Conservation (phyloP, 2,888 invertebrate species). For the Tiliacea aurago region DNA sequence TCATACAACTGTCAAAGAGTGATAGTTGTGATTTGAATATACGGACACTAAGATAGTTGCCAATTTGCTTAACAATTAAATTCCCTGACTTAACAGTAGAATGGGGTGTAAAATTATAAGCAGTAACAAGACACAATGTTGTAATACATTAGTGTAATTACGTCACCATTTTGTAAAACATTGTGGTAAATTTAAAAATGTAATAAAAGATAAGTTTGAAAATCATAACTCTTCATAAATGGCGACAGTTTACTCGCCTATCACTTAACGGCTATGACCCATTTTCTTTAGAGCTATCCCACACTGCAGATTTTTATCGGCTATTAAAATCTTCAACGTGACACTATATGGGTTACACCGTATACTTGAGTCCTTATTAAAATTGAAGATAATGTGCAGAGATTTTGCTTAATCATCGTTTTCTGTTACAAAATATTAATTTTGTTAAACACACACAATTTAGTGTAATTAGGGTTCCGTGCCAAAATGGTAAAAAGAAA, state of each 20-base stretch:
- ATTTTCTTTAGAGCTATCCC: slow-evolving; percentile 42
- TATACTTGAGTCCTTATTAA: slow-evolving; percentile 42
- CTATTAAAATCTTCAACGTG: slow-evolving; percentile 52
- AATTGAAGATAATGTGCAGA: slow-evolving; percentile 9
- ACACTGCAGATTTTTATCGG: slow-evolving; percentile 56
- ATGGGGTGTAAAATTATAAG: background rate
- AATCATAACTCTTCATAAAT: slow-evolving; percentile 50
- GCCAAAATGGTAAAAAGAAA: too few species aligned
- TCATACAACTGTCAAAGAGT: background rate
- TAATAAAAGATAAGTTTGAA: slow-evolving; percentile 43
- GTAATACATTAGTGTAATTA: background rate
- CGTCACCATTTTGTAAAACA: background rate
- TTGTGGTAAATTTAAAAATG: slow-evolving; percentile 14
- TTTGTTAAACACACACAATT: background rate
- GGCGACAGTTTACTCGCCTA: slow-evolving; percentile 31
- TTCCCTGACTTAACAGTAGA: background rate
- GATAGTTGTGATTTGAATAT: background rate
- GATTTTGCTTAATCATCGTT: background rate
- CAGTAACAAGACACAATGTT: background rate
- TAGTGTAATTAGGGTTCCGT: too few species aligned
- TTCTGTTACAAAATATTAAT: background rate
- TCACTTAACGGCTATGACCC: slow-evolving; percentile 46
- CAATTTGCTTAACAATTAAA: background rate
- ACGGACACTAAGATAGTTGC: too few species aligned
- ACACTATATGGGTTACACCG: slow-evolving; percentile 5